Base-by-base conservation (phyloP, 2,113 vertebrate genomes). In the Heloderma charlesbogerti region DNA sequence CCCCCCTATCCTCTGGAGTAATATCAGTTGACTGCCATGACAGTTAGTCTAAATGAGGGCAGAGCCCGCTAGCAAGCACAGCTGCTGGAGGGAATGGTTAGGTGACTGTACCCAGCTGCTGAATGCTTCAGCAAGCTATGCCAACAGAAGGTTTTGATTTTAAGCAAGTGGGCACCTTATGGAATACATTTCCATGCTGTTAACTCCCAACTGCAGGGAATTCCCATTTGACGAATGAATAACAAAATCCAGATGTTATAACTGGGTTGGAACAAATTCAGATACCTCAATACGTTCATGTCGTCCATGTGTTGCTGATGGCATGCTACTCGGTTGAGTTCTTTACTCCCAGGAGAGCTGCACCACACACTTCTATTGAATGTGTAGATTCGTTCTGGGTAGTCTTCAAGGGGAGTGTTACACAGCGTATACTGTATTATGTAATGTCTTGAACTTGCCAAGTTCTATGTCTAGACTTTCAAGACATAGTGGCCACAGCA, bases 21-120 rank as follows among this genome's bases (percentile, higher is more conserved):
- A 87, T 89, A 94, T 93, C 51, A 60, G 75, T 4, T 94, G 92
- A 92, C 75, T 92, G 81, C 84, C 83, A 63, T 88, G 91, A 92
- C 79, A 89, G 83, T 88, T 94, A 87, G 22, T 57, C 94, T 91
- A 83, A 89, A 93, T 81, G 81, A 92, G 91, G 90, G 81, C 0
- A 0, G 18, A 86, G 60, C 90, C 89, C 80, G 89, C 83, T 43
- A 93, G 87, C 92, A 92, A 92, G 88, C 88, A 91, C 84, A 92
- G 89, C 84, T 94, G 90, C 84, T 90, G 34, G 66, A 84, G 40
- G 81, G 45, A 87, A 13, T 0, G 0, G 71, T 54, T 2, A n/a
- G 60, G 6, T 57, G 78, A 34, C 37, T 75, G 51, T 66, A 51
- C 74, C 84, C 89, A 89, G 90, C 66, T 92, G 72, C 63, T 88